Evolutionary conservation across 2,888 invertebrate genomes (phyloP).

Genomic region (Harmothoe impar): DNA sequence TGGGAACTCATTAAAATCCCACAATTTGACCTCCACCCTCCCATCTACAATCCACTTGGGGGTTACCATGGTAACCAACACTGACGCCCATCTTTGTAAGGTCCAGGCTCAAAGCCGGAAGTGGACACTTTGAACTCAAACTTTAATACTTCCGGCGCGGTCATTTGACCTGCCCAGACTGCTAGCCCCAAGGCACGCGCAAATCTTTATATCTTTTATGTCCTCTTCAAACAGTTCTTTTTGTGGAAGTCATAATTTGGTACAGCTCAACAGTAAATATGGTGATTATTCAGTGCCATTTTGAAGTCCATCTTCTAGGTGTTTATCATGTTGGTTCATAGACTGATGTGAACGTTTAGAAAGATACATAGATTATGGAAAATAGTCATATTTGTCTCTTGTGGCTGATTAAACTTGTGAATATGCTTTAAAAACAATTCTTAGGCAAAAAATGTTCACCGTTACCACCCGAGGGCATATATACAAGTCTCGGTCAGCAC

Average conservation of each 20-base stretch:
- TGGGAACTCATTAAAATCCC: conserved; percentile 31
- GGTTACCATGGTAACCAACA: background rate
- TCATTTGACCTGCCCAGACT: background rate
- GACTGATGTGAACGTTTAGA: too few species aligned
- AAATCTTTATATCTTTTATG: background rate
- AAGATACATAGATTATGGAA: too few species aligned
- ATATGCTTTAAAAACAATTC: background rate
- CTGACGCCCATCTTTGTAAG: background rate
- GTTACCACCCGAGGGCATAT: background rate
- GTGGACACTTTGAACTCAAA: conserved; percentile 10
- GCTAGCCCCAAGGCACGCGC: background rate
- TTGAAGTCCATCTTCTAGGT: too few species aligned
- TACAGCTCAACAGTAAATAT: background rate
- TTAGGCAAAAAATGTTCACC: background rate
- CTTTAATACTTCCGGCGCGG: background rate
- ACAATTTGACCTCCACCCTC: conserved; percentile 12
- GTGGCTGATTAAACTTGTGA: too few species aligned
- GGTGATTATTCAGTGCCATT: background rate
- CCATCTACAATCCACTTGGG: background rate
- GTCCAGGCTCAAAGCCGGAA: background rate
- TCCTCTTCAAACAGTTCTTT: background rate
- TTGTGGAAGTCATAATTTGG: background rate
- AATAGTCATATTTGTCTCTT: too few species aligned
- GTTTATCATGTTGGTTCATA: too few species aligned
- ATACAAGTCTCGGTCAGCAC: background rate